Conservation (phyloP, 2,888 invertebrate species). For the Sympetrum striolatum region DNA sequence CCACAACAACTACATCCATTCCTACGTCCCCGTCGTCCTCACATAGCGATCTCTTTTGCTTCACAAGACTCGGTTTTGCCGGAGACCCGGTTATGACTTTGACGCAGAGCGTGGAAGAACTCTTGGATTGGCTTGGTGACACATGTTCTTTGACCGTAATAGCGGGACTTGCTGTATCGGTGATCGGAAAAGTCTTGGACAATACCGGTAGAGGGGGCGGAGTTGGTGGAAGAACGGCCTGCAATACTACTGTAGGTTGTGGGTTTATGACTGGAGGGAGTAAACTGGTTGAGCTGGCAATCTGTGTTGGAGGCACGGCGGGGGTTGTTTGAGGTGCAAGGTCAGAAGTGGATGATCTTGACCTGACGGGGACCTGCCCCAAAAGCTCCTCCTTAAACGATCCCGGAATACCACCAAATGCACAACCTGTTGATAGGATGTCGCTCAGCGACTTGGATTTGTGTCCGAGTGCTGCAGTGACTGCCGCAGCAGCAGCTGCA, state of each 20-base stretch:
- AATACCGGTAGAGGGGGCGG: constrained; percentile 37
- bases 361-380: constrained; percentile 68
- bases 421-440: constrained; percentile 71
- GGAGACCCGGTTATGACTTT: constrained; percentile 26
- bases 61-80: constrained; percentile 75
- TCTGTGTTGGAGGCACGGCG: constrained; percentile 56
- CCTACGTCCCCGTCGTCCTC: constrained; percentile 65
- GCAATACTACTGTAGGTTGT: background rate
- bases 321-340: constrained; percentile 59
- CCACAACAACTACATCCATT: constrained; percentile 53
- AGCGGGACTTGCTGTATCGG: constrained; percentile 51
- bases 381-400: constrained; percentile 56
- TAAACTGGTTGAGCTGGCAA: constrained; percentile 54
- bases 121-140: constrained; percentile 35
- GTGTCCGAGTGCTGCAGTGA: constrained; percentile 61
- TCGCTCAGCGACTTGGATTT: constrained; percentile 87
- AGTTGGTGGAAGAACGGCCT: background rate
- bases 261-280: constrained; percentile 42
- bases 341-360: constrained; percentile 78
- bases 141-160: constrained; percentile 24
- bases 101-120: constrained; percentile 16
- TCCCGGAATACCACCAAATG: background rate
- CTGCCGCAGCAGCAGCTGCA: constrained; percentile 52
- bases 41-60: constrained; percentile 85
- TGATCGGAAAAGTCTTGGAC: constrained; percentile 51